Evolutionary conservation across 2,888 invertebrate genomes (phyloP).

Genomic region (Folsomia candida): DNA sequence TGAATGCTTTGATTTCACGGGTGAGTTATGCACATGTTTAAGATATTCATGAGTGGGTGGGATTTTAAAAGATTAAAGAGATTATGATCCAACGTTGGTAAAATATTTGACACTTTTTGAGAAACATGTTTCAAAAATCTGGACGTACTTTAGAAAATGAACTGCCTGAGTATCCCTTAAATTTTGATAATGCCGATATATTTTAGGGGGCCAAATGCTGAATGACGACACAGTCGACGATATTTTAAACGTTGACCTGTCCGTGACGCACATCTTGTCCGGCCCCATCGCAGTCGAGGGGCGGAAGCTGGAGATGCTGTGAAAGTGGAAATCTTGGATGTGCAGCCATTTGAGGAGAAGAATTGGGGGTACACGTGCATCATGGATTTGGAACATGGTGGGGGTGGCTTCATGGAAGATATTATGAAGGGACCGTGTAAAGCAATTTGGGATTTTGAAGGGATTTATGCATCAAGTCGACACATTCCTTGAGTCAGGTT

Average conservation of each 20-base stretch:
- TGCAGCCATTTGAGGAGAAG: constrained; percentile 35
- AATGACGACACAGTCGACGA: constrained; percentile 40
- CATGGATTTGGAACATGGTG: constrained; percentile 5
- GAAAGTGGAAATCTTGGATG: constrained; percentile 40
- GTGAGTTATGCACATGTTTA: constrained; percentile 14
- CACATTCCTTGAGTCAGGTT: constrained; percentile 43
- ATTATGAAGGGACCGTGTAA: constrained; percentile 26
- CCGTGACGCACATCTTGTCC: constrained; percentile 28
- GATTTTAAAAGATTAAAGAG: no score
- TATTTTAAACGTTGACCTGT: constrained; percentile 21
- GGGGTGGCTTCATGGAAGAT: constrained; percentile 22
- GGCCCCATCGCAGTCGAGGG: constrained; percentile 41
- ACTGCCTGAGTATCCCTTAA: no score
- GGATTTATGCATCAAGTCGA: constrained; percentile 39
- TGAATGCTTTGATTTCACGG: constrained; percentile 41
- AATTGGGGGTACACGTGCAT: constrained; percentile 27
- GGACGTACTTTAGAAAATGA: no score
- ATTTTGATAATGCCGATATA: no score
- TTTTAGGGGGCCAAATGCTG: constrained; percentile 35
- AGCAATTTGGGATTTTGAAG: constrained; percentile 45
- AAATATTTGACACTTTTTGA: no score
- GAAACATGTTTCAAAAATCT: no score
- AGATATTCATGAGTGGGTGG: background rate
- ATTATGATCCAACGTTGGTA: no score
- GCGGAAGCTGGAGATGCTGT: constrained; percentile 41